phyloP scores from a whole-genome alignment of 2,797 vertebrate genomes.

The Knipowitschia caucasica region DNA sequence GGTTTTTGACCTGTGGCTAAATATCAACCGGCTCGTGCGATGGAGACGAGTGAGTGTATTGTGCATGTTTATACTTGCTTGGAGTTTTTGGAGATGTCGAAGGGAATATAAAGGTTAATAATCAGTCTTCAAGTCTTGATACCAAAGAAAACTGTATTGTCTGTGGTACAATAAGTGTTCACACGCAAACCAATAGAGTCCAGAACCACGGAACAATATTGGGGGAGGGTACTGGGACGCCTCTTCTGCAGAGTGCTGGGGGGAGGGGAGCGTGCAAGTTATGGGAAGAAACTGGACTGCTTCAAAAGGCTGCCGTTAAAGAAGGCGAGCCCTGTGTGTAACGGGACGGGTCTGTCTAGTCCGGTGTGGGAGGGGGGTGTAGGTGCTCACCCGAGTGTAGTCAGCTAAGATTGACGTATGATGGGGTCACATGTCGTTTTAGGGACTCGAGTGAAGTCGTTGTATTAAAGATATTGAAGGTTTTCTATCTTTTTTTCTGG shows the following conservation, averaged over 20 bases:
- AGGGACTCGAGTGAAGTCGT: background rate
- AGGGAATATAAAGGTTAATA: background rate
- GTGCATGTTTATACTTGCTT: conserved; percentile 1
- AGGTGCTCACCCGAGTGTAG: conserved; percentile 45
- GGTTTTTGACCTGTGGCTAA: conserved; percentile 10
- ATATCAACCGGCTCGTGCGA: conserved; percentile 1
- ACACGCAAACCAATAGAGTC: background rate
- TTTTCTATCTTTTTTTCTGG: background rate
- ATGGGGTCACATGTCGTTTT: conserved; percentile 24
- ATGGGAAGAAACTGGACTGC: conserved; percentile 28
- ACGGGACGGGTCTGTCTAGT: conserved; percentile 24
- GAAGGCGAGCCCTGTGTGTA: conserved; percentile 23
- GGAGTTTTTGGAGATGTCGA: background rate
- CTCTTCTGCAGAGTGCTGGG: conserved; percentile 13
- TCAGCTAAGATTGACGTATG: conserved; percentile 26
- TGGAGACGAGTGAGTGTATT: background rate
- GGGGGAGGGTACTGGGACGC: conserved; percentile 22
- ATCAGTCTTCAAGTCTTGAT: background rate
- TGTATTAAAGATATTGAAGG: background rate
- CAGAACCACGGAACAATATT: conserved; percentile 8
- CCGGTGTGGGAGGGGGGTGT: conserved; percentile 29
- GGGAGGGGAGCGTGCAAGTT: conserved; percentile 13
- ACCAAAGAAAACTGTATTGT: background rate
- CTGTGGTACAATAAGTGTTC: background rate
- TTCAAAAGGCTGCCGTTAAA: conserved; percentile 29